Conservation (phyloP, 2,888 invertebrate genomes). For the Drosophila niveifrons region DNA sequence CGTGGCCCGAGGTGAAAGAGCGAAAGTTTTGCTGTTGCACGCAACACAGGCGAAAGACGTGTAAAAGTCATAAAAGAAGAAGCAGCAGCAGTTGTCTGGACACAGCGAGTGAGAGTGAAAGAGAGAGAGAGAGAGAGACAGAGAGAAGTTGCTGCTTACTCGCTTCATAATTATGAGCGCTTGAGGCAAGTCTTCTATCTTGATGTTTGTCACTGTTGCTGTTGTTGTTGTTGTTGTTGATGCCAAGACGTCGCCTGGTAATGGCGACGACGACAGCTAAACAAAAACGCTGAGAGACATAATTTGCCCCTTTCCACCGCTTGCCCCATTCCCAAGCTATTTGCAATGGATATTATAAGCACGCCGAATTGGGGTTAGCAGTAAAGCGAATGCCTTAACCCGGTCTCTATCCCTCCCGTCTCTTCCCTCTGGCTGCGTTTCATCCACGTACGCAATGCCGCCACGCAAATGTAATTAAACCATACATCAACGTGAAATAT, state of each 20-base stretch:
- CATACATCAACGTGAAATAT: constrained; percentile 81
- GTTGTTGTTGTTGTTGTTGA: constrained; percentile 39
- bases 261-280: constrained; percentile 72
- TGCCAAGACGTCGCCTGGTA: constrained; percentile 51
- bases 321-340: not conserved
- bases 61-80: constrained; percentile 71
- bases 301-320: not conserved
- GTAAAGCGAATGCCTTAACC: constrained; percentile 43
- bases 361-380: constrained; percentile 49
- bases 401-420: constrained; percentile 15
- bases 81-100: constrained; percentile 30
- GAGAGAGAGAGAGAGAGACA: not conserved
- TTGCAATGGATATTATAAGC: constrained; percentile 45
- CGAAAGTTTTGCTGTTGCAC: constrained; percentile 55
- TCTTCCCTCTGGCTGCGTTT: constrained; percentile 2
- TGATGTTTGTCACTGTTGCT: constrained; percentile 46
- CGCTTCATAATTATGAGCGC: constrained; percentile 73
- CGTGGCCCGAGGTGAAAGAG: constrained; percentile 38
- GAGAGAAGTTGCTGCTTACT: constrained; percentile 20
- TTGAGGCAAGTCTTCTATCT: constrained; percentile 64
- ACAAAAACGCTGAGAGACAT: constrained; percentile 73
- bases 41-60: constrained; percentile 46
- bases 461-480: constrained; percentile 81
- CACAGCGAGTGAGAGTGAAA: not conserved
- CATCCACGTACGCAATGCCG: constrained; percentile 55